Evolutionary conservation across 2,797 vertebrate species (phyloP).

Genomic region (Florisuga fusca): DNA sequence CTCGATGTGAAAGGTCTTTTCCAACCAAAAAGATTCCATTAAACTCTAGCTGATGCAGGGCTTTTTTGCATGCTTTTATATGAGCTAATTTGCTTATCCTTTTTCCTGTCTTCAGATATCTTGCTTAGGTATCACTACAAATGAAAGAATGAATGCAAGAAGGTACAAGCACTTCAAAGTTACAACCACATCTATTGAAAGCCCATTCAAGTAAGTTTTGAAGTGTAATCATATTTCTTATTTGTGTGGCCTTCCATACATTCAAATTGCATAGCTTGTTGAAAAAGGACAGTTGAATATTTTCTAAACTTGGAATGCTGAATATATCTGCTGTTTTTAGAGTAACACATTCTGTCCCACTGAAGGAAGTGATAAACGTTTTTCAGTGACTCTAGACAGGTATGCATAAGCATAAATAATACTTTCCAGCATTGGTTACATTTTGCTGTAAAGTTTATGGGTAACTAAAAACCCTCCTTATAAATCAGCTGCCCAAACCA

Average conservation of each 20-base stretch:
- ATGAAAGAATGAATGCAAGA: conserved; percentile 98
- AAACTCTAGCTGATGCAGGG: background rate
- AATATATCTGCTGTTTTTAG: background rate
- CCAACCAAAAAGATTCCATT: background rate
- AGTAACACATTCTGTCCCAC: background rate
- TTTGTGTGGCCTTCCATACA: background rate
- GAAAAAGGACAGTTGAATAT: background rate
- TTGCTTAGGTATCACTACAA: conserved; percentile 97
- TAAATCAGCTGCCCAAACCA: background rate
- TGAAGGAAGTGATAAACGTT: background rate
- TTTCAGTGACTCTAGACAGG: background rate
- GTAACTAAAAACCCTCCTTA: background rate
- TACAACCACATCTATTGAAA: conserved; percentile 98
- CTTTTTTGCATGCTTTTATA: background rate
- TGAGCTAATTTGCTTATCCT: background rate
- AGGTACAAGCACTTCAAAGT: conserved; percentile 99
- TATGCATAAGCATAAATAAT: background rate
- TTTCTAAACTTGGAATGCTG: background rate
- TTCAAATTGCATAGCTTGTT: background rate
- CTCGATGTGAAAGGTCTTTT: too few species aligned
- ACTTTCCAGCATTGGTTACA: background rate
- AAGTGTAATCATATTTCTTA: background rate
- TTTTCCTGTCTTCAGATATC: conserved; percentile 86
- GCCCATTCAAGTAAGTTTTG: conserved; percentile 94
- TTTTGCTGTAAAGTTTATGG: background rate